These are phyloP conservation scores for Netelia fuscicornis DNA, from an alignment of 2,888 invertebrate genomes.

Conservation along the genomic window DNA sequence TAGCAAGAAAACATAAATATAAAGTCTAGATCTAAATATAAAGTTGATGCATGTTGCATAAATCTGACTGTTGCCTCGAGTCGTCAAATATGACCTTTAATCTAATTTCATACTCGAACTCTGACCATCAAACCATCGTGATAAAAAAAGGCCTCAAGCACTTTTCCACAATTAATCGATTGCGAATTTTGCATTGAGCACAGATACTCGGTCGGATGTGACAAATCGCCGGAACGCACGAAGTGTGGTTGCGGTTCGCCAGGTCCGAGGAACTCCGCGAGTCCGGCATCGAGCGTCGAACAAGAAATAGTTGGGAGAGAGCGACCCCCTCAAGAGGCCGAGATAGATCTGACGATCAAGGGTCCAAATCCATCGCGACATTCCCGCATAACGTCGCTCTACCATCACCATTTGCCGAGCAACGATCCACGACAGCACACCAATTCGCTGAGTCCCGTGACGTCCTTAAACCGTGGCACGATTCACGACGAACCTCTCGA, in stretches of 20 bases:
- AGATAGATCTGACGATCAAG: slow-evolving; percentile 83
- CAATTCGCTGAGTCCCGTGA: slow-evolving; percentile 74
- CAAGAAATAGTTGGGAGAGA: slow-evolving; percentile 56
- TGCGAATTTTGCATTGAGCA: background rate
- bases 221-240: slow-evolving; percentile 80
- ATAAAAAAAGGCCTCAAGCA: background rate
- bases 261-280: slow-evolving; percentile 75
- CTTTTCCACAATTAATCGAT: background rate
- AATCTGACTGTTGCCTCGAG: too few relatives aligned
- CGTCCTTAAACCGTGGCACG: slow-evolving; percentile 65
- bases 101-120: too few relatives aligned
- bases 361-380: slow-evolving; percentile 76
- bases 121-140: background rate
- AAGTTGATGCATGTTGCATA: too few relatives aligned
- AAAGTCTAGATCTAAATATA: too few relatives aligned
- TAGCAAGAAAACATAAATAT: too few relatives aligned
- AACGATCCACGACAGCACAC: slow-evolving; percentile 69
- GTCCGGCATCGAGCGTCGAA: slow-evolving; percentile 71
- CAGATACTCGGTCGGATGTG: slow-evolving; percentile 79
- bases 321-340: slow-evolving; percentile 79
- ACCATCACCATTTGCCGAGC: slow-evolving; percentile 70
- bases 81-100: too few relatives aligned
- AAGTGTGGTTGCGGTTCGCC: slow-evolving; percentile 81
- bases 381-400: slow-evolving; percentile 75
- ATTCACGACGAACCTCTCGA: slow-evolving; percentile 82